Evolutionary conservation across 2,113 vertebrate species (phyloP).

Genomic region (Gila orcuttii): DNA sequence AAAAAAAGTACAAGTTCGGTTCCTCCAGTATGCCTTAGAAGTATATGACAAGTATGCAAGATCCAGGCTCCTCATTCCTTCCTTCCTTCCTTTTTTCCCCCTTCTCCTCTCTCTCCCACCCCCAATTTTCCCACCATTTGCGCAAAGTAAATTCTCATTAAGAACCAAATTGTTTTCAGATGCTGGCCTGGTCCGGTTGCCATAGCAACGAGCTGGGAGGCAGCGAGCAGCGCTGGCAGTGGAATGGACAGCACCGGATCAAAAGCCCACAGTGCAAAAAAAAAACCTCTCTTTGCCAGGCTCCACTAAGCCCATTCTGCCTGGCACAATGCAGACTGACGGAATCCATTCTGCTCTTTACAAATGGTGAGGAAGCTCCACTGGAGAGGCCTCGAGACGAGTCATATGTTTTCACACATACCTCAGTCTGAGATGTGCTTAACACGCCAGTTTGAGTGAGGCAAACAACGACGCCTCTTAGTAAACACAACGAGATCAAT

Average conservation of each 20-base stretch:
- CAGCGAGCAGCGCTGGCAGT: constrained; percentile 71
- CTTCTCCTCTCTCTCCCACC: constrained; percentile 73
- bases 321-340: constrained; percentile 81
- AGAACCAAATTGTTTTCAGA: constrained; percentile 90
- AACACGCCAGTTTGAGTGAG: neutral
- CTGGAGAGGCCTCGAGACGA: constrained; percentile 75
- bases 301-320: constrained; percentile 88
- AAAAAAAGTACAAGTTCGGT: neutral
- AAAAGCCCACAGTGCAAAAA: constrained; percentile 57
- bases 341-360: constrained; percentile 79
- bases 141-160: constrained; percentile 87
- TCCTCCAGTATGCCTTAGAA: constrained; percentile 1
- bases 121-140: constrained; percentile 85
- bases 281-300: constrained; percentile 80
- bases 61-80: constrained; percentile 42
- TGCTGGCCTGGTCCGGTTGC: constrained; percentile 82
- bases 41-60: constrained; percentile 33
- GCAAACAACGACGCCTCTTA: neutral
- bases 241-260: constrained; percentile 79
- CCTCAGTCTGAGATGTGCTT: constrained; percentile 33
- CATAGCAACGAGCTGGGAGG: constrained; percentile 84
- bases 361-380: constrained; percentile 78
- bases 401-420: constrained; percentile 37
- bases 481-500: neutral
- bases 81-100: constrained; percentile 24